Conservation (phyloP, 2,113 vertebrate species). For the Sphaerodactylus townsendi region DNA sequence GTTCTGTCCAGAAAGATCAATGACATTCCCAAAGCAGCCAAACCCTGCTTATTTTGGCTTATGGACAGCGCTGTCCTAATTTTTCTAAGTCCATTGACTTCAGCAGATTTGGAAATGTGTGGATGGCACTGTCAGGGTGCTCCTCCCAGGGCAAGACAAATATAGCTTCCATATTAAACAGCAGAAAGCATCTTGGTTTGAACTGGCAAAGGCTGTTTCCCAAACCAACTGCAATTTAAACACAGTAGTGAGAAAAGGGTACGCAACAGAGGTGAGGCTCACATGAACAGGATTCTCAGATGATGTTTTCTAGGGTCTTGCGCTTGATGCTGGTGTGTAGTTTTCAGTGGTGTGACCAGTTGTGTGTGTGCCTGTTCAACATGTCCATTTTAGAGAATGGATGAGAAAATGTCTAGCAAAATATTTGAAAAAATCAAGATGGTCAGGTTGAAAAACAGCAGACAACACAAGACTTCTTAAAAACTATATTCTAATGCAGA, state of each 20-base stretch:
- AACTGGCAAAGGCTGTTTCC: background rate
- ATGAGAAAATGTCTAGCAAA: too few species aligned
- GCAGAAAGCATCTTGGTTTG: slow-evolving; percentile 13
- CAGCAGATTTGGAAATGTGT: too few species aligned
- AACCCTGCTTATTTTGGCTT: slow-evolving; percentile 43
- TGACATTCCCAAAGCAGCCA: slow-evolving; percentile 19
- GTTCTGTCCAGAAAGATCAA: slow-evolving; percentile 27
- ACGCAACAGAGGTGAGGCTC: accelerated
- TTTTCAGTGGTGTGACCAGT: background rate
- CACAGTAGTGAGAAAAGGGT: background rate
- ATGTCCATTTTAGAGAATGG: too few species aligned
- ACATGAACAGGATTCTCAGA: background rate
- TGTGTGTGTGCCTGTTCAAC: background rate
- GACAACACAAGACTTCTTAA: too few species aligned
- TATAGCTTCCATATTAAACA: slow-evolving; percentile 1
- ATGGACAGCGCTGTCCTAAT: background rate
- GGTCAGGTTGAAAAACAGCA: too few species aligned
- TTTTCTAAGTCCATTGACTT: too few species aligned
- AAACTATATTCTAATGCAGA: too few species aligned
- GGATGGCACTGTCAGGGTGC: background rate
- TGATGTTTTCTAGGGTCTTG: background rate
- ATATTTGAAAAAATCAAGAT: too few species aligned
- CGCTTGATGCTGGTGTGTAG: background rate
- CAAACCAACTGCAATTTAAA: background rate
- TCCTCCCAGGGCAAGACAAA: slow-evolving; percentile 24